Conservation (phyloP, 2,797 vertebrate species). For the Mallotus villosus region DNA sequence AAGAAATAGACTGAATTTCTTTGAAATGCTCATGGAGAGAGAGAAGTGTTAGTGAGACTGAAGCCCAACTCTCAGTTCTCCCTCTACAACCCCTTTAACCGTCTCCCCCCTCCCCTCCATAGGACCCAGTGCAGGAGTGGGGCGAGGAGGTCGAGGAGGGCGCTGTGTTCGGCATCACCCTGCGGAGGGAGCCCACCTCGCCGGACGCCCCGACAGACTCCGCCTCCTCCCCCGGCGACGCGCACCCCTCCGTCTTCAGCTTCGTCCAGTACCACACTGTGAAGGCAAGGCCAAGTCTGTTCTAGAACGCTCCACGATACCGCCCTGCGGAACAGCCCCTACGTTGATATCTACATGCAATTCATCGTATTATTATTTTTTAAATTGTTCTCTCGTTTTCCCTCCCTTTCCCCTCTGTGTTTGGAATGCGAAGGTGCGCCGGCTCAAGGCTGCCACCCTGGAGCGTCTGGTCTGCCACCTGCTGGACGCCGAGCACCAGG, state of each 20-base stretch:
- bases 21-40: background rate
- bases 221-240: background rate
- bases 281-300: constrained; percentile 52
- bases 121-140: constrained; percentile 89
- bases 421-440: constrained; percentile 75
- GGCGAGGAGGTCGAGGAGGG: constrained; percentile 87
- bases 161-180: constrained; percentile 81
- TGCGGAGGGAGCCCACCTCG: constrained; percentile 72
- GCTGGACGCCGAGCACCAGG: constrained; percentile 68
- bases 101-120: background rate
- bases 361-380: background rate
- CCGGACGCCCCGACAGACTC: constrained; percentile 15
- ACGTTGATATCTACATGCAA: too few relatives aligned
- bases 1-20: too few relatives aligned
- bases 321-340: background rate
- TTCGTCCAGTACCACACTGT: constrained; percentile 86
- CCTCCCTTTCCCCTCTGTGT: background rate
- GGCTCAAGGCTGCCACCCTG: constrained; percentile 79
- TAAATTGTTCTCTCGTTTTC: background rate
- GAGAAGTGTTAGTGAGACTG: too few relatives aligned
- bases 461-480: constrained; percentile 80
- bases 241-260: constrained; percentile 29
- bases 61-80: background rate
- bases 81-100: background rate
- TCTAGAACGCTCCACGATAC: background rate